Evolutionary conservation across 2,888 invertebrate genomes (phyloP).

Genomic region (Neoscelio sp.): DNA sequence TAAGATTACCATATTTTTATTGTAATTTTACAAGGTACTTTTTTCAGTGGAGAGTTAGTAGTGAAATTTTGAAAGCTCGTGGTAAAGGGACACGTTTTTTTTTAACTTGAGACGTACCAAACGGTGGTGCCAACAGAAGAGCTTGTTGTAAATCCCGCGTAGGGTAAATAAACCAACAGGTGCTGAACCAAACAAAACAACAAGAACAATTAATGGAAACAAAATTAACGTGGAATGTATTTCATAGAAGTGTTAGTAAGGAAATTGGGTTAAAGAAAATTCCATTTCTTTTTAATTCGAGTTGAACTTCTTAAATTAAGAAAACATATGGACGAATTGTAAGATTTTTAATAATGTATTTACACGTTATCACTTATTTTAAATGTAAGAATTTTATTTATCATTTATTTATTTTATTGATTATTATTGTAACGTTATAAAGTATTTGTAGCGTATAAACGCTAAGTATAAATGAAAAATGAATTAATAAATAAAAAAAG

Average conservation of each 20-base stretch:
- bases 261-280: slow-evolving; percentile 21
- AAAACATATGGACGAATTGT: too few relatives aligned
- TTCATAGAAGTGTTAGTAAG: slow-evolving; percentile 53
- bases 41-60: slow-evolving; percentile 49
- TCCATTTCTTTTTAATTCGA: slow-evolving; percentile 5
- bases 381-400: too few relatives aligned
- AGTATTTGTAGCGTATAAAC: too few relatives aligned
- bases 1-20: too few relatives aligned
- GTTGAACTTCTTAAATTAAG: not conserved
- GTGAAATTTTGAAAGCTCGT: slow-evolving; percentile 52
- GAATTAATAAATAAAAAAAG: too few relatives aligned
- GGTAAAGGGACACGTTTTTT: slow-evolving; percentile 40
- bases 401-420: too few relatives aligned
- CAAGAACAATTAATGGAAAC: slow-evolving; percentile 68
- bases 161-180: slow-evolving; percentile 79
- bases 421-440: too few relatives aligned
- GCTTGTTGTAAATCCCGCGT: slow-evolving; percentile 78
- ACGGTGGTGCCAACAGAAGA: slow-evolving; percentile 78
- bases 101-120: slow-evolving; percentile 78
- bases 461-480: too few relatives aligned
- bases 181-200: slow-evolving; percentile 81
- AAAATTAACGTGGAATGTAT: slow-evolving; percentile 60
- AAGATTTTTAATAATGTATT: too few relatives aligned
- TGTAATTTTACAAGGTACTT: too few relatives aligned
- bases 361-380: too few relatives aligned